Percentiles rank a stretch among this genome's conserved stretches.
Conservation (phyloP, 2,888 invertebrate genomes). For the Aleiodes alternator region DNA sequence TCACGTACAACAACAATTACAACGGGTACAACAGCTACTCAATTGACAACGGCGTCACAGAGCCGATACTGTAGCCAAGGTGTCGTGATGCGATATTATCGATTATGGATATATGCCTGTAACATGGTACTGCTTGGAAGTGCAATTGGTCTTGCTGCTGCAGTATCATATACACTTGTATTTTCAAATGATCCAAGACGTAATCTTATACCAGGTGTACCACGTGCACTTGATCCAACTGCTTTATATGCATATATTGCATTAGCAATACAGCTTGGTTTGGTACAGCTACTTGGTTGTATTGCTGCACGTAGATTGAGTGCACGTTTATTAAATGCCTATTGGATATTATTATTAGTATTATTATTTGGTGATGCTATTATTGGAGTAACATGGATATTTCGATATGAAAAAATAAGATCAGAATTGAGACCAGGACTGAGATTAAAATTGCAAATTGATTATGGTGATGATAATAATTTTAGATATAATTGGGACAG, state of each 20-base stretch:
- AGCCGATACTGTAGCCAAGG: constrained; percentile 77
- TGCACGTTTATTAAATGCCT: constrained; percentile 88
- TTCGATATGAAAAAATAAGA: constrained; percentile 85
- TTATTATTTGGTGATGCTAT: constrained; percentile 89
- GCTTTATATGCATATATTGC: constrained; percentile 91
- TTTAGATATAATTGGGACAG: constrained; percentile 88
- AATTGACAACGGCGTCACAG: constrained; percentile 76
- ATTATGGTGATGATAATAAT: constrained; percentile 84
- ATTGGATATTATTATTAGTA: constrained; percentile 87
- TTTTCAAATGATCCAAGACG: constrained; percentile 82
- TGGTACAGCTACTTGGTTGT: constrained; percentile 87
- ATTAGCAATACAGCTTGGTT: constrained; percentile 83
- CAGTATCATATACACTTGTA: constrained; percentile 83
- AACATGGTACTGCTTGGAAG: constrained; percentile 91
- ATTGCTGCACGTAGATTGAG: constrained; percentile 88
- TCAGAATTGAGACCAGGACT: constrained; percentile 84
- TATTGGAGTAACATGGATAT: constrained; percentile 90
- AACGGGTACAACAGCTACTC: constrained; percentile 76
- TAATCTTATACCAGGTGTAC: constrained; percentile 83
- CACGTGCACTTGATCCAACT: constrained; percentile 85
- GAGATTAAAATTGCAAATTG: constrained; percentile 79
- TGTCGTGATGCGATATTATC: constrained; percentile 87
- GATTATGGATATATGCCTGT: constrained; percentile 95
- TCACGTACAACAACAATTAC: constrained; percentile 49
- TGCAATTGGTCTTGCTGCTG: constrained; percentile 87